These are phyloP conservation scores for Paedocypris sp. DNA, from an alignment of 2,113 vertebrate genomes.

Conservation along the genomic window DNA sequence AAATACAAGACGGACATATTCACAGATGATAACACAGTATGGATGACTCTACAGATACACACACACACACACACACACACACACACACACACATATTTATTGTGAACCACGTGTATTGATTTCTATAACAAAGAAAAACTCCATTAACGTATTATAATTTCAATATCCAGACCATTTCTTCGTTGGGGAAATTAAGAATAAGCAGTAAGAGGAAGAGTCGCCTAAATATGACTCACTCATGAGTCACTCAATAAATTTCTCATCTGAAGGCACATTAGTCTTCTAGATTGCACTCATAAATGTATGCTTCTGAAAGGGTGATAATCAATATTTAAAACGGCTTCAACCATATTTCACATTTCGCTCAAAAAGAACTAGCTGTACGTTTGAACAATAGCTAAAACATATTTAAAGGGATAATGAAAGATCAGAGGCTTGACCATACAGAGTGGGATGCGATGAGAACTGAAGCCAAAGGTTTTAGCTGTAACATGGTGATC, in stretches of 20 bases:
- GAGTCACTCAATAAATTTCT: constrained; percentile 34
- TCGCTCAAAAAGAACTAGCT: no score
- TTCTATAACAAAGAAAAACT: no score
- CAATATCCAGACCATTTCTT: no score
- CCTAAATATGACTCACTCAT: no score
- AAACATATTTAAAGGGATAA: no score
- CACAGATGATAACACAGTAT: not conserved
- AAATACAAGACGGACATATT: not conserved
- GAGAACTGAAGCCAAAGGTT: not conserved
- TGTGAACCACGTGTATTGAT: no score
- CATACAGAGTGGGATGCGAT: not conserved
- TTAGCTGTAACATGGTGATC: not conserved
- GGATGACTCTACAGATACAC: not conserved
- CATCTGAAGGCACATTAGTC: constrained; percentile 37
- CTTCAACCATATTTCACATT: not conserved
- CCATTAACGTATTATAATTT: no score
- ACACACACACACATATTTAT: not conserved
- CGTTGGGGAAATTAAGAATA: no score
- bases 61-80: not conserved
- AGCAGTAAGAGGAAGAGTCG: no score
- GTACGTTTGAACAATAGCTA: no score
- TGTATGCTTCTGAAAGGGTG: not conserved
- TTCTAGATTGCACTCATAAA: not conserved
- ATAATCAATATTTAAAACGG: constrained; percentile 35
- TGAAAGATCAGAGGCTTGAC: not conserved